Evolutionary conservation across 2,888 invertebrate genomes (phyloP).

Genomic region (Tachina fera): DNA sequence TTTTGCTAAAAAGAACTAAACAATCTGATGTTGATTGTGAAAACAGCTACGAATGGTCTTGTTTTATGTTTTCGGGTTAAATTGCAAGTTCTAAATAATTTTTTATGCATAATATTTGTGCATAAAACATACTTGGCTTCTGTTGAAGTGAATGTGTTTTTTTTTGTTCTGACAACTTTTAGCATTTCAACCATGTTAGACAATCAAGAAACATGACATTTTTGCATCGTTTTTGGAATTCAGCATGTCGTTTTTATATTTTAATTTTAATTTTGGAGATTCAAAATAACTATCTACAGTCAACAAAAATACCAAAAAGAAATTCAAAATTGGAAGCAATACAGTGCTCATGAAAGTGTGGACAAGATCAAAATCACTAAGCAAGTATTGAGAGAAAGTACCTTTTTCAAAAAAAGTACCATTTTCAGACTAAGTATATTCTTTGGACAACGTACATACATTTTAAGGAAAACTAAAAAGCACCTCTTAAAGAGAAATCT

Average conservation of each 20-base stretch:
- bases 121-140: conserved; percentile 24
- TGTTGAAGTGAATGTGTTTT: conserved; percentile 4
- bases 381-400: too few species aligned
- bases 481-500: too few species aligned
- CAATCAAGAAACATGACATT: conserved; percentile 52
- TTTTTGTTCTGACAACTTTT: conserved; percentile 5
- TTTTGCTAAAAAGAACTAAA: conserved; percentile 20
- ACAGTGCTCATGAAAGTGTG: background rate
- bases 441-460: too few species aligned
- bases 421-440: too few species aligned
- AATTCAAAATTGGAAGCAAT: background rate
- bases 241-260: background rate
- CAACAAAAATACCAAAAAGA: background rate
- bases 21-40: conserved; percentile 49
- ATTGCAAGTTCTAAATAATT: conserved; percentile 19
- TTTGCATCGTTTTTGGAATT: conserved; percentile 27
- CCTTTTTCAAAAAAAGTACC: too few species aligned
- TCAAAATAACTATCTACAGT: background rate
- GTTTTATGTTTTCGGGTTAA: conserved; percentile 38
- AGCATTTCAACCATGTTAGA: conserved; percentile 37
- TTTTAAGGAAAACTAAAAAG: too few species aligned
- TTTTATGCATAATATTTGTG: conserved; percentile 30
- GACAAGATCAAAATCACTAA: background rate
- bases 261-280: conserved; percentile 4
- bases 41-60: conserved; percentile 34